Evolutionary conservation across 2,888 invertebrate genomes (phyloP).

Genomic region (Orthonychiurus folsomi): DNA sequence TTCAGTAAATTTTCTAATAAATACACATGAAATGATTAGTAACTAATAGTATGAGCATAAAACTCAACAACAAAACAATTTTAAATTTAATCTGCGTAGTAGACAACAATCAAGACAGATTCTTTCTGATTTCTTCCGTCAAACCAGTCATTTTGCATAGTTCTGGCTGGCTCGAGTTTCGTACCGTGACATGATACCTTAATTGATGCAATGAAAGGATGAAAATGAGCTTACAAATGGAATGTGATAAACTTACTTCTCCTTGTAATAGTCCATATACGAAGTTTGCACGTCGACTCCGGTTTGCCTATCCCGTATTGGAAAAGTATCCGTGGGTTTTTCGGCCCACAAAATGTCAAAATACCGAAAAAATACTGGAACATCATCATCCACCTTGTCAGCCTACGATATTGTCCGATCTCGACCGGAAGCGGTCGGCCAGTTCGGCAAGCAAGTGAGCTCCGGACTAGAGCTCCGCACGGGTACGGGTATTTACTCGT

Average conservation of each 20-base stretch:
- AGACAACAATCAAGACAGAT: too few relatives aligned
- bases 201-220: not conserved
- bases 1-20: conserved; percentile 18
- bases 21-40: not conserved
- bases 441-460: too few relatives aligned
- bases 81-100: too few relatives aligned
- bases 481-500: too few relatives aligned
- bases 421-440: too few relatives aligned
- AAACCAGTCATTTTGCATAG: conserved; percentile 80
- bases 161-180: conserved; percentile 49
- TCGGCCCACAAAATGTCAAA: conserved; percentile 16
- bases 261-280: conserved; percentile 12
- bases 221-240: not conserved
- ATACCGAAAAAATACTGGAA: conserved; percentile 11
- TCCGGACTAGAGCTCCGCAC: too few relatives aligned
- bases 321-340: conserved; percentile 4
- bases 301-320: not conserved
- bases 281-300: conserved; percentile 19
- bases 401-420: not conserved
- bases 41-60: not conserved
- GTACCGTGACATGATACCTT: conserved; percentile 18
- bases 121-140: conserved; percentile 68
- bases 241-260: too few relatives aligned
- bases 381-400: conserved; percentile 40
- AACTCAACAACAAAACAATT: too few relatives aligned